These are phyloP conservation scores for Grallaria varia DNA, from an alignment of 2,113 vertebrate genomes.

Conservation along the genomic window DNA sequence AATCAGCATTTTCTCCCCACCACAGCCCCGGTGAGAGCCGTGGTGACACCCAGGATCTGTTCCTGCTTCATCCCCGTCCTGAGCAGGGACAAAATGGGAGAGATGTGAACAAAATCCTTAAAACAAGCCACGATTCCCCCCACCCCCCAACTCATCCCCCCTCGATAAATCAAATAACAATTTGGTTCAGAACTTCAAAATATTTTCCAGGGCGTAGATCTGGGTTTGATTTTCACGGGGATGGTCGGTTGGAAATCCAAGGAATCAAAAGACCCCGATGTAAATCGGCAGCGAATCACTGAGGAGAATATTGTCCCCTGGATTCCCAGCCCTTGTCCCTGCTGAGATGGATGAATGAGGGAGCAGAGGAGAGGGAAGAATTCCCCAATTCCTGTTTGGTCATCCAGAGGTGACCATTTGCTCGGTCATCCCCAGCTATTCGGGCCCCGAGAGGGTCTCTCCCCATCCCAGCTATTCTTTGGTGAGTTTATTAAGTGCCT, in stretches of 20 bases:
- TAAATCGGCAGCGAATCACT: background rate
- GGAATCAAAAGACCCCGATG: background rate
- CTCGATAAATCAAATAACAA: background rate
- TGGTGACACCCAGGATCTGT: rapidly evolving
- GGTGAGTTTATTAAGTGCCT: background rate
- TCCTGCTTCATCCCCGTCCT: rapidly evolving
- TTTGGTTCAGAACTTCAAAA: background rate
- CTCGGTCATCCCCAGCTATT: background rate
- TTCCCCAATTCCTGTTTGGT: background rate
- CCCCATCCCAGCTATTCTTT: background rate
- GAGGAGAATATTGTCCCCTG: rapidly evolving
- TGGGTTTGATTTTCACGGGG: background rate
- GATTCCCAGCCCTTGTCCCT: background rate
- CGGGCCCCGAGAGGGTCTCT: background rate
- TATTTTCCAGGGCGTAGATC: background rate
- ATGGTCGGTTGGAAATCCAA: background rate
- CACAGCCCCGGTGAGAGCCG: rapidly evolving
- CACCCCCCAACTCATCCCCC: rapidly evolving
- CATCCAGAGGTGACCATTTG: too few relatives aligned
- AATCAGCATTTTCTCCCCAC: background rate
- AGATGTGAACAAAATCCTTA: background rate
- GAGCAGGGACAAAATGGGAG: rapidly evolving
- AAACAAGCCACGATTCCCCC: too few relatives aligned
- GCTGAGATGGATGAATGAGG: rapidly evolving
- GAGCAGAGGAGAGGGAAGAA: background rate